These are phyloP conservation scores for Heliothis subflexa DNA, from an alignment of 1,140 invertebrate species.

Conservation along the genomic window DNA sequence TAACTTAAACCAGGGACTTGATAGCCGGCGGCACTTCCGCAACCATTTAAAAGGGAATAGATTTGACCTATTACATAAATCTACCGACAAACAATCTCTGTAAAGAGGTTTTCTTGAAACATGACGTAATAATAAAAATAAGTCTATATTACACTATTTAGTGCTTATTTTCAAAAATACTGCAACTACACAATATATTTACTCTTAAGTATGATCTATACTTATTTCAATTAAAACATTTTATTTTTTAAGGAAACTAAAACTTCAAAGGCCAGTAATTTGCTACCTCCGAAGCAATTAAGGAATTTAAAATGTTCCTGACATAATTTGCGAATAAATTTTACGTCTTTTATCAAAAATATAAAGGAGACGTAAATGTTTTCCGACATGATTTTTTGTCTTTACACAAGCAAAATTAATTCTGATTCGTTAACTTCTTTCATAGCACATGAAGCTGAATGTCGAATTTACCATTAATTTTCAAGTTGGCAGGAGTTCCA, in stretches of 20 bases:
- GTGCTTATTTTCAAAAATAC: too few species aligned
- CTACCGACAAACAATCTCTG: too few species aligned
- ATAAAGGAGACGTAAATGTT: constrained; percentile 20
- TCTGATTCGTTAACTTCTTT: constrained; percentile 44
- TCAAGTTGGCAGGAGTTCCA: constrained; percentile 22
- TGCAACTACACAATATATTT: too few species aligned
- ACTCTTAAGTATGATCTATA: too few species aligned
- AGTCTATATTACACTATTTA: too few species aligned
- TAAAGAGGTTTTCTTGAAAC: too few species aligned
- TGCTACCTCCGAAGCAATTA: neutral
- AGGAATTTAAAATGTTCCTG: constrained; percentile 1
- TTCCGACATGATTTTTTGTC: constrained; percentile 9
- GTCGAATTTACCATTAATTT: constrained; percentile 34
- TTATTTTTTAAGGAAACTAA: too few species aligned
- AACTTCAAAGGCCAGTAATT: neutral
- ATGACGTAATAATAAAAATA: too few species aligned
- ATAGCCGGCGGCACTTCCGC: neutral
- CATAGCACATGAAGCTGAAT: constrained; percentile 24
- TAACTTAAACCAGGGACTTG: neutral
- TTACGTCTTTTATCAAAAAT: neutral
- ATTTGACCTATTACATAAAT: too few species aligned
- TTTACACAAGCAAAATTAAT: constrained; percentile 32
- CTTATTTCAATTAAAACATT: too few species aligned
- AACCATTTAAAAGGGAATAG: too few species aligned
- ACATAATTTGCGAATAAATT: constrained; percentile 3